Base-by-base conservation (phyloP, 92 coral and sea anemone species). In the Ricordea florida region DNA sequence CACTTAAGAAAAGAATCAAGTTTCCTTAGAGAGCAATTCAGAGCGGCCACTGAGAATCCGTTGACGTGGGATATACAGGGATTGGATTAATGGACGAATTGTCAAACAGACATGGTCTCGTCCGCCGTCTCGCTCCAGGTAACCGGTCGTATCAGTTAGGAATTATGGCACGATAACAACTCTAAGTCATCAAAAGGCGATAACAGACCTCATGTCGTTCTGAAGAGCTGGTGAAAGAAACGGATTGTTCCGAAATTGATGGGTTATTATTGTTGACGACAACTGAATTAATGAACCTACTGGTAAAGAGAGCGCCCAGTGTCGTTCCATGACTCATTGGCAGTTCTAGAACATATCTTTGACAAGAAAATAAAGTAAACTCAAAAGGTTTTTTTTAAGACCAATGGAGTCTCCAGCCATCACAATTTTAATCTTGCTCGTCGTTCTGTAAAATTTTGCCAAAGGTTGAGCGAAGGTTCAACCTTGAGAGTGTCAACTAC, bases 131-230 rank as follows among this genome's bases (percentile, higher is more conserved):
- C 23, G 18, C 16, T 55, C 65, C 31, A 66, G 45, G 58, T 66
- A 43, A 10, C 58, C 25, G 73, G 32, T 65, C 14, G 41, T 10
- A 16, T 29, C n/a, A 24, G 8, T 11, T 29, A 40, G 13, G 35
- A 66, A 43, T 31, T 63, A 22, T 69, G 76, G 28, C 35, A 69
- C 49, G 76, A 37, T 51, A 51, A 69, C 36, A 69, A 69, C 51
- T 15, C 48, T 26, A 25, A 50, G 62, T 28, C 47, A 51, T 53
- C 16, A 40, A 69, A 69, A 69, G 63, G 76, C 63, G 76, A 50
- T 35, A 35, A 69, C 28, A 69, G 62, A 50, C 48, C 63, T 69
- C 63, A 51, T 33, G 62, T 69, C 53, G 62, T 23, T 69, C 62
- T 69, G 76, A 69, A 36, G 38, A 52, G 62, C 64, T 51, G 77